phyloP scores from a whole-genome alignment of 1,140 invertebrate species.

The Leguminivora glycinivorella region DNA sequence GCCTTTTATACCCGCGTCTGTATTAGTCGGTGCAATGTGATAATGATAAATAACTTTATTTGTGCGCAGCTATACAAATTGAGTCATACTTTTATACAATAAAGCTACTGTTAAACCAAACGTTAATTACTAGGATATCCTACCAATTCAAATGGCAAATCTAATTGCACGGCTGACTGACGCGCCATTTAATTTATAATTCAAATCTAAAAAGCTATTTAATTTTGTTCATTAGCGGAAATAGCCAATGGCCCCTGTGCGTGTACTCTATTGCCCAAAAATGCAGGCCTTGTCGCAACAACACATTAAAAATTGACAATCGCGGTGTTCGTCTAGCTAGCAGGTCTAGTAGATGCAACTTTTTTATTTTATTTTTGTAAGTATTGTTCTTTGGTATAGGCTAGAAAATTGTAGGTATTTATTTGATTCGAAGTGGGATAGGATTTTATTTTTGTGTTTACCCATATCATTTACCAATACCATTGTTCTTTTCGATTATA shows the following conservation, averaged over 20 bases:
- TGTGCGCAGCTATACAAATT: too few species aligned
- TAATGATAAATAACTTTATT: too few species aligned
- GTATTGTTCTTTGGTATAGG: background rate
- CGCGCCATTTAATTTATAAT: background rate
- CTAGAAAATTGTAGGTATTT: too few species aligned
- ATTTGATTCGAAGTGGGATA: too few species aligned
- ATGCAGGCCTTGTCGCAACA: slow-evolving; percentile 52
- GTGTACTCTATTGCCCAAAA: slow-evolving; percentile 62
- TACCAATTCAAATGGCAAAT: background rate
- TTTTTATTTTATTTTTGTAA: slow-evolving; percentile 10
- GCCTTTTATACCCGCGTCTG: too few species aligned
- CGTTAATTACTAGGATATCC: too few species aligned
- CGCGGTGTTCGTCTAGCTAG: slow-evolving; percentile 46
- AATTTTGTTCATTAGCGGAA: slow-evolving; percentile 10
- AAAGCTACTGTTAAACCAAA: too few species aligned
- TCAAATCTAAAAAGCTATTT: slow-evolving; percentile 7
- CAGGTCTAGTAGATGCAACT: slow-evolving; percentile 33
- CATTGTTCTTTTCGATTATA: too few species aligned
- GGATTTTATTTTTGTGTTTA: too few species aligned
- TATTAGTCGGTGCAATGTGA: too few species aligned
- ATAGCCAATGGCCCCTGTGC: slow-evolving; percentile 26
- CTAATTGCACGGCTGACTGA: slow-evolving; percentile 4
- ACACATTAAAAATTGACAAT: slow-evolving; percentile 67
- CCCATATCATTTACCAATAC: too few species aligned
- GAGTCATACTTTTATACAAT: too few species aligned